A percentile compares a stretch with the other conserved stretches of the same genome.
Conservation (phyloP, 2,113 vertebrate species). For the Smithornis capensis region DNA sequence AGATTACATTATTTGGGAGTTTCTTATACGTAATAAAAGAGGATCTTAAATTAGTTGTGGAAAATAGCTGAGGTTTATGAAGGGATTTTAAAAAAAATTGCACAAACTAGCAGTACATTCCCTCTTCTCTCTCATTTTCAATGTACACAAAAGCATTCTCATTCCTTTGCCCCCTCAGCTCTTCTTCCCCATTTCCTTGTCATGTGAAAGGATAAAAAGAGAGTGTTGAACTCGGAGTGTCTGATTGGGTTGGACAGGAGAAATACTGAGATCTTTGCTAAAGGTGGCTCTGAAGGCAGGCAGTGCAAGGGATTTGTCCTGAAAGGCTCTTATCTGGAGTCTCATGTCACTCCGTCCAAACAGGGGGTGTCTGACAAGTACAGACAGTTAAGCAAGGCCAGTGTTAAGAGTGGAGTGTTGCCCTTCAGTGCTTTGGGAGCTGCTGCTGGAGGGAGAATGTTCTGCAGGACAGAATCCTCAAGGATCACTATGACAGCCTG, state of each 20-base stretch:
- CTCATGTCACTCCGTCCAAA: not conserved
- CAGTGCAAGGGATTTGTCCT: not conserved
- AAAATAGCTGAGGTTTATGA: not conserved
- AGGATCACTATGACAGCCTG: not conserved
- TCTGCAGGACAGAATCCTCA: not conserved
- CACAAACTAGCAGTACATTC: not conserved
- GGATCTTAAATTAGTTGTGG: not conserved
- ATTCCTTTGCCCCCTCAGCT: not conserved
- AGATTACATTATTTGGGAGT: not conserved
- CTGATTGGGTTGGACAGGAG: constrained; percentile 16
- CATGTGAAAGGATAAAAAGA: not conserved
- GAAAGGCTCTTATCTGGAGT: not conserved
- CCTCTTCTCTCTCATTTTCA: not conserved
- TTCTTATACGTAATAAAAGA: not conserved
- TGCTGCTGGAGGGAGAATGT: not conserved
- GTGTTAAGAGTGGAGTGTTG: not conserved
- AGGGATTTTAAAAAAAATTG: not conserved
- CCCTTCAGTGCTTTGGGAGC: not conserved
- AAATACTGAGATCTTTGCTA: not conserved
- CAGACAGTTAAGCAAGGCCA: not conserved
- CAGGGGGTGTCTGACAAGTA: not conserved
- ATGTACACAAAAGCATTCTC: not conserved
- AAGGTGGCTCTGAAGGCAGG: not conserved
- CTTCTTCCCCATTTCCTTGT: not conserved
- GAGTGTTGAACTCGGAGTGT: not conserved